A percentile compares a stretch with the other conserved stretches of the same genome.
Evolutionary conservation across 2,797 vertebrate genomes (phyloP).

Genomic region (Vultur gryphus): DNA sequence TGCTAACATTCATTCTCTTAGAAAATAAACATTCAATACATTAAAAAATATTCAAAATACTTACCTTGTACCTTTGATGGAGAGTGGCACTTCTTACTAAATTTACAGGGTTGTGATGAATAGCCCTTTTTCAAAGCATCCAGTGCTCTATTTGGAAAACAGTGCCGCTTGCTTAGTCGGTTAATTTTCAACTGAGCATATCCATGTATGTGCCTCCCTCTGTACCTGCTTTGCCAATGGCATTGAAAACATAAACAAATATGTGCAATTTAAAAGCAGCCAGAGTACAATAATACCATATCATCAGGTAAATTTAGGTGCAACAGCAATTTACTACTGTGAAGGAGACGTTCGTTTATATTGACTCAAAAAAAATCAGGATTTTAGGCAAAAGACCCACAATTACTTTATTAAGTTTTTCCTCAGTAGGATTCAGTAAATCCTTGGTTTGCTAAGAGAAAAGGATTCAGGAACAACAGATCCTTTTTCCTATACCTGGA

Average conservation of each 20-base stretch:
- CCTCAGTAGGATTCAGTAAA: background rate
- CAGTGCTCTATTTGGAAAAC: background rate
- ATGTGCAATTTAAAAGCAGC: background rate
- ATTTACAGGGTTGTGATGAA: background rate
- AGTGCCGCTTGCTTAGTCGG: background rate
- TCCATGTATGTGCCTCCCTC: slow-evolving; percentile 44
- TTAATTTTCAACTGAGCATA: slow-evolving; percentile 7
- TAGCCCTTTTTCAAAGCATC: slow-evolving; percentile 24
- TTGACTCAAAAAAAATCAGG: background rate
- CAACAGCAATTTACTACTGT: background rate
- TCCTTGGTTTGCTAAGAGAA: background rate
- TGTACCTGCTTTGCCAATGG: slow-evolving; percentile 43
- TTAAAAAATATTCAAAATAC: background rate
- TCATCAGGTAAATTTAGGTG: background rate
- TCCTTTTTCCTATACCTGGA: background rate
- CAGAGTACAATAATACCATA: background rate
- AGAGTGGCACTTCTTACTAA: background rate
- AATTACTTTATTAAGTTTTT: background rate
- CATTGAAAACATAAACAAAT: background rate
- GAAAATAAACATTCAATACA: background rate
- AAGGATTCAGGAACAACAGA: background rate
- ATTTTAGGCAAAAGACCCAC: background rate
- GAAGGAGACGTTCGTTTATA: background rate
- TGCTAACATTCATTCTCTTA: background rate
- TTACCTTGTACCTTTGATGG: slow-evolving; percentile 61